Base-by-base conservation (phyloP, 2,797 vertebrate species). In the Sebastes baramenuke region DNA sequence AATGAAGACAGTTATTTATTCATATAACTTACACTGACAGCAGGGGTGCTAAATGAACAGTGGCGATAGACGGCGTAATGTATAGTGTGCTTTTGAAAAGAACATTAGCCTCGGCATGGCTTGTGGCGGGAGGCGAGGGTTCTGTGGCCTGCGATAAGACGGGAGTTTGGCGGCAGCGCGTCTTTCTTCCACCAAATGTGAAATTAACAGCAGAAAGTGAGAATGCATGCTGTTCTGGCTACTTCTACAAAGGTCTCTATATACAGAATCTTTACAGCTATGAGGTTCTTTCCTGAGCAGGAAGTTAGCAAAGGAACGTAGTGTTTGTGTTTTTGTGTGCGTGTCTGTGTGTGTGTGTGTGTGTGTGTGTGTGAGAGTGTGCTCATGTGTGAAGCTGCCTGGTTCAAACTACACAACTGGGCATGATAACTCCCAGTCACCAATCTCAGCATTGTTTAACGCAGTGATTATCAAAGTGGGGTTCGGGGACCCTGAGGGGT, bases 211-310 rank as follows among this genome's bases (percentile, higher is more conserved):
- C 85, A 88, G 75, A 89, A 88, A 79, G 73, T 93, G 79, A 89
- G 85, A 95, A 93, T 61, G 89, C 95, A 95, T 96, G 95, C 95
- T 93, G 90, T 92, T 93, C 92, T 80, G 89, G 95, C 94, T 95
- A 95, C 93, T 90, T 95, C 93, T 95, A 94, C 89, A 92, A 93
- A 95, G 89, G 87, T 93, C 81, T 90, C 81, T 94, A 95, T 96
- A 67, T 95, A 95, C 95, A 96, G 85, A 79, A 91, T 94, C 78
- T 95, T 91, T 93, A 94, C 93, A 94, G 91, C 94, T 84, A 84
- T 86, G 88, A 90, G 85, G 88, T 91, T 91, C 85, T 87, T 93
- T 94, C 93, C 93, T 93, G 90, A 95, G 93, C 88, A 86, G 86
- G 77, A 91, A 87, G 75, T 82, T 83, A 86, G 87, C 84, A 87